Percentiles rank a stretch among this genome's conserved stretches.
Evolutionary conservation across 2,113 vertebrate species (phyloP).

Genomic region (Rousettus leschenaultii): DNA sequence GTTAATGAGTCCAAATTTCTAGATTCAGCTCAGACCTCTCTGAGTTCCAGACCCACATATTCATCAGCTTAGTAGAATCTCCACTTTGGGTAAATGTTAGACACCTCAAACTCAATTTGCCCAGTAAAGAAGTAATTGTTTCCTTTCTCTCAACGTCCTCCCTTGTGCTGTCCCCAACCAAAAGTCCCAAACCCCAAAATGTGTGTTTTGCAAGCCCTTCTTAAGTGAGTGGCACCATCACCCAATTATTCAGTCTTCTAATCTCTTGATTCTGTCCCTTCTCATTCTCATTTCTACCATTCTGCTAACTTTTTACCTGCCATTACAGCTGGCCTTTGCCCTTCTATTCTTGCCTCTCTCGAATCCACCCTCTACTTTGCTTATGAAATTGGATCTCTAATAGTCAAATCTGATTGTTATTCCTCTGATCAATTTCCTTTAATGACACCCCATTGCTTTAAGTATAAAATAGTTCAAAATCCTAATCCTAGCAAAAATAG

Average conservation of each 20-base stretch:
- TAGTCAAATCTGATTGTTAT: not conserved
- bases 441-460: not conserved
- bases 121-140: not conserved
- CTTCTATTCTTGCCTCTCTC: not conserved
- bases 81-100: not conserved
- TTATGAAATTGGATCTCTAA: not conserved
- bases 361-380: not conserved
- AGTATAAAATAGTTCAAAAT: not conserved
- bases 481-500: not conserved
- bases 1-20: not conserved
- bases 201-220: not conserved
- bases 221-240: slow-evolving; percentile 3
- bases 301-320: not conserved
- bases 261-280: not conserved
- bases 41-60: not conserved
- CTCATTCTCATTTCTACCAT: not conserved
- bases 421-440: not conserved
- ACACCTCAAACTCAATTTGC: not conserved
- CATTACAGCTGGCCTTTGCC: not conserved
- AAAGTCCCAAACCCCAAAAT: not conserved
- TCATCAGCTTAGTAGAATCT: not conserved
- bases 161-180: not conserved
- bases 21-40: not conserved
- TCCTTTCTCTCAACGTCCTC: not conserved
- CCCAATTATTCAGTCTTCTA: not conserved